A percentile compares a stretch with the other conserved stretches of the same genome.
Evolutionary conservation across 2,888 invertebrate genomes (phyloP).

Genomic region (Leptogaster cylindrica): DNA sequence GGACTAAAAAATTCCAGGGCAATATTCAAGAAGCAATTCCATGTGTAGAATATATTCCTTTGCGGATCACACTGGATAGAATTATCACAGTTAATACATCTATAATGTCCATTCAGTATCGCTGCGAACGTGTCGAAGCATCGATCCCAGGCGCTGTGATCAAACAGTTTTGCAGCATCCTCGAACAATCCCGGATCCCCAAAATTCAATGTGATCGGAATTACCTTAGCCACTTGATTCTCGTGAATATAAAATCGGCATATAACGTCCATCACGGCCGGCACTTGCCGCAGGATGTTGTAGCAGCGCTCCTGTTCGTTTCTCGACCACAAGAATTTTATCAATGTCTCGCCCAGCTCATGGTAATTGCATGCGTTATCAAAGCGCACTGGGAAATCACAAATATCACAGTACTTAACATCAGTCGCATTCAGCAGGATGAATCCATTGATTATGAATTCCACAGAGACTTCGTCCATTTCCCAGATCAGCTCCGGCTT

Average conservation of each 20-base stretch:
- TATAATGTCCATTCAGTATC: constrained; percentile 57
- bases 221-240: constrained; percentile 57
- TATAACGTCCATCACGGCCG: constrained; percentile 58
- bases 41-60: constrained; percentile 59
- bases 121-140: constrained; percentile 60
- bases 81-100: constrained; percentile 59
- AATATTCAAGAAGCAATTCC: constrained; percentile 60
- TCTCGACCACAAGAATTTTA: constrained; percentile 61
- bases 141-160: constrained; percentile 56
- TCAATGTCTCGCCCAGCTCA: constrained; percentile 57
- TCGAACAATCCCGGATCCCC: constrained; percentile 57
- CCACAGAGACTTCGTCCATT: constrained; percentile 59
- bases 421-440: constrained; percentile 54
- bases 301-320: constrained; percentile 60
- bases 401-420: constrained; percentile 54
- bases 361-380: constrained; percentile 58
- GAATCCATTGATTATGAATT: constrained; percentile 59
- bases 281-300: constrained; percentile 58
- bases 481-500: constrained; percentile 62
- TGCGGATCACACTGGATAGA: constrained; percentile 56
- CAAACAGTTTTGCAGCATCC: constrained; percentile 56
- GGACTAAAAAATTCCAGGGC: constrained; percentile 57
- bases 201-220: constrained; percentile 58
- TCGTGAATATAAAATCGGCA: constrained; percentile 60
- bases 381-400: constrained; percentile 59